A percentile compares a stretch with the other conserved stretches of the same genome.
These are phyloP conservation scores for Electrophaes corylata DNA, from an alignment of 2,888 invertebrate species.

Conservation along the genomic window DNA sequence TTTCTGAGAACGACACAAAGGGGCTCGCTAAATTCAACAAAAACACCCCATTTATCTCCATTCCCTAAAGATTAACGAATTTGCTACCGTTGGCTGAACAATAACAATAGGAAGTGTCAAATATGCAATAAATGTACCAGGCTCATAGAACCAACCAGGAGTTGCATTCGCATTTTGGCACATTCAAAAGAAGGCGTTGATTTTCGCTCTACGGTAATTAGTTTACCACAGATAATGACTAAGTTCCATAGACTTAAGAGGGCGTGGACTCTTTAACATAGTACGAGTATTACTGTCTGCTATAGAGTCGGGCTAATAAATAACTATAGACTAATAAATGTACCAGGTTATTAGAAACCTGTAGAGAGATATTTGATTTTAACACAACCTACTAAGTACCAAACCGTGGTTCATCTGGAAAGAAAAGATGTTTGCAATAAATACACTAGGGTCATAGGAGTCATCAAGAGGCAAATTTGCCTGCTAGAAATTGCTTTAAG, in stretches of 20 bases:
- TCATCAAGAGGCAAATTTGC: slow-evolving; percentile 3
- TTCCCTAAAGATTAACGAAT: slow-evolving; percentile 12
- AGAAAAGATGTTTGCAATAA: slow-evolving; percentile 7
- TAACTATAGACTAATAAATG: slow-evolving; percentile 4
- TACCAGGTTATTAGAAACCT: background rate
- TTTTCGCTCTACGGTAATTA: background rate
- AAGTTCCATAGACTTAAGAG: background rate
- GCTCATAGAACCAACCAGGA: slow-evolving; percentile 1
- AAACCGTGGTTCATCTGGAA: background rate
- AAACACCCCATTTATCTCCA: slow-evolving; percentile 25
- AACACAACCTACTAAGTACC: background rate
- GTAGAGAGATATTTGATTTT: background rate
- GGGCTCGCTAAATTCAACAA: slow-evolving; percentile 2
- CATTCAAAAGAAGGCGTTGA: background rate
- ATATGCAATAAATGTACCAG: slow-evolving; percentile 67
- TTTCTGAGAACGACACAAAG: background rate
- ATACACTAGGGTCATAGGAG: slow-evolving; percentile 13
- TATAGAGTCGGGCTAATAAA: too few species aligned
- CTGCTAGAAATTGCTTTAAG: background rate
- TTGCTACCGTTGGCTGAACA: slow-evolving; percentile 4
- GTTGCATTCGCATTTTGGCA: slow-evolving; percentile 7
- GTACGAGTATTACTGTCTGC: too few species aligned
- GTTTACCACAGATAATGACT: background rate
- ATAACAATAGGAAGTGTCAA: slow-evolving; percentile 55
- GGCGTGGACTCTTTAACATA: background rate